These are phyloP conservation scores for Spermophilus dauricus DNA, from an alignment of 2,113 vertebrate genomes.

Conservation along the genomic window DNA sequence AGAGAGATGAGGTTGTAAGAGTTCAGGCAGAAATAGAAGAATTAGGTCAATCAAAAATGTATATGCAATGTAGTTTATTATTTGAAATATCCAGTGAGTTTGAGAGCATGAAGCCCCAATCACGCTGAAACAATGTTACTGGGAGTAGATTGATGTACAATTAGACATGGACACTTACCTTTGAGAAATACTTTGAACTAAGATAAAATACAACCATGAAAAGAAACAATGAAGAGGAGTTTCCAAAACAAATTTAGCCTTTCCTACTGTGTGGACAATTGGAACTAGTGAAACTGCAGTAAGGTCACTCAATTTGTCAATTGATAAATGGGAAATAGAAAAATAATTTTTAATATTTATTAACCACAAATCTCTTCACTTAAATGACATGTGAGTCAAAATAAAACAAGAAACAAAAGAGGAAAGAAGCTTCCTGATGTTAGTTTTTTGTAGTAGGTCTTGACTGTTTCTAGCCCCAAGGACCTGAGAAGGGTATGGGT, in stretches of 20 bases:
- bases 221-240: neutral
- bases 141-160: accelerated
- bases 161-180: neutral
- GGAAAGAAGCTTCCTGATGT: neutral
- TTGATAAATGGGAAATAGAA: neutral
- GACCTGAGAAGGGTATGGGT: neutral
- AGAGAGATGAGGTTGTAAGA: neutral
- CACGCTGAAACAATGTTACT: neutral
- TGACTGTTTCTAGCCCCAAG: accelerated
- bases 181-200: neutral
- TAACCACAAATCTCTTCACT: neutral
- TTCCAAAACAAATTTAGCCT: neutral
- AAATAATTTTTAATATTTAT: neutral
- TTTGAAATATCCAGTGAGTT: neutral
- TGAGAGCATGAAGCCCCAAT: neutral
- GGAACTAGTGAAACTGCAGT: neutral
- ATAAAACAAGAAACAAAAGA: neutral
- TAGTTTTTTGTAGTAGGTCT: neutral
- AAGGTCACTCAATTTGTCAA: neutral
- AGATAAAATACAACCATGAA: neutral
- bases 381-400: neutral
- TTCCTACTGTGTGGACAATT: neutral
- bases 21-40: neutral
- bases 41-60: neutral
- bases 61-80: neutral